Evolutionary conservation across 1,140 invertebrate genomes (phyloP).

Genomic region (Asobara japonica): DNA sequence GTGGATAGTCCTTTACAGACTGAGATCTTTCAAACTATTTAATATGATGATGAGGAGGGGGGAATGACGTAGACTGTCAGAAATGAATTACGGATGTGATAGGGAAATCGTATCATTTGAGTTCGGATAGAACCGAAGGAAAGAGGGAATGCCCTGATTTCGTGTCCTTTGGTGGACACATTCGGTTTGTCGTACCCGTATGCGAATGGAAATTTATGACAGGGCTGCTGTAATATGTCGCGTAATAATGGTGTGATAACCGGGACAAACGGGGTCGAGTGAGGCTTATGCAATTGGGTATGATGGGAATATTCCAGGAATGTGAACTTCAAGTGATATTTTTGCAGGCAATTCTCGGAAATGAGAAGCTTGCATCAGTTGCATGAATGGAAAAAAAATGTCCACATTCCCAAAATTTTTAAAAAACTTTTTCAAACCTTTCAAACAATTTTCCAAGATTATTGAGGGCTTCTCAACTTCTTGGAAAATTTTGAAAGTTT

Average conservation of each 20-base stretch:
- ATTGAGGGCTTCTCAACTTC: no score
- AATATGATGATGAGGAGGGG: neutral
- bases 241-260: conserved; percentile 31
- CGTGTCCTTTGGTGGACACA: neutral
- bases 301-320: neutral
- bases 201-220: conserved; percentile 42
- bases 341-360: no score
- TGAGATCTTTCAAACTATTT: neutral
- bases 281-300: conserved; percentile 32
- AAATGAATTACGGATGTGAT: neutral
- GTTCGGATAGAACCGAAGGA: neutral
- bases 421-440: no score
- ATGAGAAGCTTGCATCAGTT: neutral
- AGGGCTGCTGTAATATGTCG: conserved; percentile 29
- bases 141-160: conserved; percentile 11
- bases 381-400: no score
- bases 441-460: no score
- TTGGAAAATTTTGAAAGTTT: neutral
- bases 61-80: neutral
- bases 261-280: conserved; percentile 24
- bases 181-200: conserved; percentile 15
- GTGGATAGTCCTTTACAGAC: no score
- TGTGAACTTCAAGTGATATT: neutral
- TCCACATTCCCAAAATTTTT: no score
- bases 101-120: neutral